phyloP scores from a whole-genome alignment of 2,888 invertebrate species.

The Drosophila koepferae region DNA sequence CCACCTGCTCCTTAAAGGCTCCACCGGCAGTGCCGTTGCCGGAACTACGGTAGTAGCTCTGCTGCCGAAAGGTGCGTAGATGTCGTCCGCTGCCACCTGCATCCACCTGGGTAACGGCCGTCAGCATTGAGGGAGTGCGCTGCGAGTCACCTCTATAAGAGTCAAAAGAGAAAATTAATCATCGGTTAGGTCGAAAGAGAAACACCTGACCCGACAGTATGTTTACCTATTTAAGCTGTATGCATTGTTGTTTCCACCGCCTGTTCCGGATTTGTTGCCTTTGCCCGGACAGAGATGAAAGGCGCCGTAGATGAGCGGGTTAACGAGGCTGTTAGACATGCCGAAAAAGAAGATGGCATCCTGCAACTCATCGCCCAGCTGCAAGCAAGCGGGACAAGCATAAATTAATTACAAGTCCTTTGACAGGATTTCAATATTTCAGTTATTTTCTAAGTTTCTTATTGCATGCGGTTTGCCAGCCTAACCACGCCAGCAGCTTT shows the following conservation, averaged over 20 bases:
- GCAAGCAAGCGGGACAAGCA: constrained; percentile 74
- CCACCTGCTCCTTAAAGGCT: constrained; percentile 78
- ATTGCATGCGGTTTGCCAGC: not conserved
- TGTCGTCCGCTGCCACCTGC: constrained; percentile 78
- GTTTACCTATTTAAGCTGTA: constrained; percentile 83
- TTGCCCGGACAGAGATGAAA: constrained; percentile 92
- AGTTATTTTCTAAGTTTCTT: not conserved
- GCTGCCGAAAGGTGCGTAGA: constrained; percentile 80
- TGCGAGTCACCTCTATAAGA: constrained; percentile 83
- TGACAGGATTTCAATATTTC: constrained; percentile 12
- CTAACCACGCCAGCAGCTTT: constrained; percentile 14
- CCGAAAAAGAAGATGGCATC: constrained; percentile 93
- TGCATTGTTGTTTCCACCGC: constrained; percentile 80
- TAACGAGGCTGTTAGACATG: constrained; percentile 94
- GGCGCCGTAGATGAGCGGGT: constrained; percentile 95
- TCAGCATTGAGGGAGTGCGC: constrained; percentile 84
- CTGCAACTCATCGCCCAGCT: constrained; percentile 90
- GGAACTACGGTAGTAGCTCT: constrained; percentile 81
- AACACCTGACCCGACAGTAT: not conserved
- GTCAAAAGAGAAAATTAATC: not conserved
- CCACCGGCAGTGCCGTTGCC: constrained; percentile 66
- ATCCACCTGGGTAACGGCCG: constrained; percentile 85
- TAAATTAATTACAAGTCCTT: constrained; percentile 48
- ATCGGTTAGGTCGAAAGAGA: not conserved
- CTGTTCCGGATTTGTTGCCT: constrained; percentile 72